These are phyloP conservation scores for Cosmia trapezina DNA, from an alignment of 2,888 invertebrate species.

Conservation along the genomic window DNA sequence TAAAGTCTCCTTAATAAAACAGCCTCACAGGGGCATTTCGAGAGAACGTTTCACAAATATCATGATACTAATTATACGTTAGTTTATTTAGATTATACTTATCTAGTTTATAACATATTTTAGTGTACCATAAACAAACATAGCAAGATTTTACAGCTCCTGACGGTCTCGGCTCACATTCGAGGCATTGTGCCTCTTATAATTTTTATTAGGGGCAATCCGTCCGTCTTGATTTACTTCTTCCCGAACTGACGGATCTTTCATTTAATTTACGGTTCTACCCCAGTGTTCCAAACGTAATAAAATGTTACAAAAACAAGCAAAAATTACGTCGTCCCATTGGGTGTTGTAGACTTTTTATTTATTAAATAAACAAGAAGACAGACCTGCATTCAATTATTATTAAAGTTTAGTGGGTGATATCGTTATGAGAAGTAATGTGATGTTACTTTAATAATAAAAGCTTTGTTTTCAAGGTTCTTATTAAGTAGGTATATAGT, in stretches of 20 bases:
- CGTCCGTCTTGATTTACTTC: constrained; percentile 90
- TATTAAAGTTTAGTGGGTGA: neutral
- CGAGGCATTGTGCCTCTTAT: constrained; percentile 90
- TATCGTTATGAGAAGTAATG: constrained; percentile 7
- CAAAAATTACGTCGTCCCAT: constrained; percentile 83
- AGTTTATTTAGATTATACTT: constrained; percentile 90
- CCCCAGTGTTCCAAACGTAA: constrained; percentile 86
- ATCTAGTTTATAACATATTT: constrained; percentile 91
- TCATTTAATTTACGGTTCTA: constrained; percentile 89
- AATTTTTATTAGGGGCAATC: constrained; percentile 91
- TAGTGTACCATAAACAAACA: constrained; percentile 90
- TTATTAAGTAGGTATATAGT: neutral
- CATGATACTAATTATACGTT: constrained; percentile 87
- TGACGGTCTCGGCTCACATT: constrained; percentile 87
- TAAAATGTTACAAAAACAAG: constrained; percentile 88
- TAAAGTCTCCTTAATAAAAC: constrained; percentile 77
- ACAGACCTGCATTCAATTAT: constrained; percentile 23
- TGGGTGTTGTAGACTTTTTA: constrained; percentile 65
- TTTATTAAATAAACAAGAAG: constrained; percentile 54
- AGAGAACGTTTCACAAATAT: constrained; percentile 82
- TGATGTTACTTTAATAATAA: neutral
- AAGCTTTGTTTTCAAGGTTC: neutral
- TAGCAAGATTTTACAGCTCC: constrained; percentile 89
- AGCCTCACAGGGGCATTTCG: constrained; percentile 66
- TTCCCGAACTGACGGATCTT: constrained; percentile 90